These are phyloP conservation scores for Podarcis muralis DNA, from an alignment of 2,113 vertebrate species.

Conservation along the genomic window DNA sequence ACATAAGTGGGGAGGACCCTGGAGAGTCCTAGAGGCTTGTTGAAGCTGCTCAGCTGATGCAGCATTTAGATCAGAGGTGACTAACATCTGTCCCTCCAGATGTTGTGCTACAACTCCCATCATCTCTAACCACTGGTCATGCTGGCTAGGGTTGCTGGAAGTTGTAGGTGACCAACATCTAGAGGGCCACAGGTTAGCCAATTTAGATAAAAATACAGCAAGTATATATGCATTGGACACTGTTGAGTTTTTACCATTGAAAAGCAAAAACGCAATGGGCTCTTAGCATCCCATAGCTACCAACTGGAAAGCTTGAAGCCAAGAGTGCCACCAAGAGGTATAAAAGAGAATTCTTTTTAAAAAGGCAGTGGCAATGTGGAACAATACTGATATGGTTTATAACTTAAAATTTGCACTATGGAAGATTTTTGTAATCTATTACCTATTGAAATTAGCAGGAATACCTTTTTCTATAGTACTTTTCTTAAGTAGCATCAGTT, in stretches of 20 bases:
- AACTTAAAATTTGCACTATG: background rate
- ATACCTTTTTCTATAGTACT: background rate
- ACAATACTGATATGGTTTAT: background rate
- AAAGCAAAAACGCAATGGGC: background rate
- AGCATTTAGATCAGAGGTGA: background rate
- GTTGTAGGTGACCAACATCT: no score
- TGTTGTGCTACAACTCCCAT: no score
- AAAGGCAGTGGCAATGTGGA: background rate
- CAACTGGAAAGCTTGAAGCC: slow-evolving; percentile 38
- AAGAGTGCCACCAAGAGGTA: slow-evolving; percentile 76
- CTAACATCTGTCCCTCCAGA: no score
- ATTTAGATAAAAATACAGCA: background rate
- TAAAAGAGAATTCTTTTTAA: background rate
- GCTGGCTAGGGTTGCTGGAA: no score
- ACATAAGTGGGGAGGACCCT: background rate
- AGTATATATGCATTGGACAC: background rate
- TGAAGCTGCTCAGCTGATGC: background rate
- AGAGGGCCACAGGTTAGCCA: no score
- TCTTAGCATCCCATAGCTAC: background rate
- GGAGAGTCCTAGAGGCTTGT: background rate
- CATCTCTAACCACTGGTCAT: no score
- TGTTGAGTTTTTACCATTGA: background rate
- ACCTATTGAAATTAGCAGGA: background rate
- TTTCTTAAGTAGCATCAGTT: background rate
- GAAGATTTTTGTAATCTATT: background rate